Evolutionary conservation across 2,113 vertebrate species (phyloP).

Genomic region (Daboia siamensis): DNA sequence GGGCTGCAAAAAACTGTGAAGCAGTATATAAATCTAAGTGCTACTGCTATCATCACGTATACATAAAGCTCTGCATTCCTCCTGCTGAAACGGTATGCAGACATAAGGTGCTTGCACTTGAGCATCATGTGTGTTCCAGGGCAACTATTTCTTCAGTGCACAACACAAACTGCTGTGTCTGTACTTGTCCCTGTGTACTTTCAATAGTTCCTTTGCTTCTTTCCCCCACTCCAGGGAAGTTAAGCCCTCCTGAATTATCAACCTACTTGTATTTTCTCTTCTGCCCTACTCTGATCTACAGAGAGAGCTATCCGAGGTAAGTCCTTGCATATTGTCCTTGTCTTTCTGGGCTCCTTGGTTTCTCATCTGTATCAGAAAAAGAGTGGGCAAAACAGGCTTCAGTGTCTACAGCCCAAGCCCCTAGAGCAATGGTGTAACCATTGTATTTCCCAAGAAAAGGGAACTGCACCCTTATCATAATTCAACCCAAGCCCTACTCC

Average conservation of each 20-base stretch:
- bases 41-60: neutral
- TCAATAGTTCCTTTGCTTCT: neutral
- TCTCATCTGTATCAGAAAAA: neutral
- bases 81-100: neutral
- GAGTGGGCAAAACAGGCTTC: neutral
- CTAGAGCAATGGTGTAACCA: neutral
- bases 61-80: neutral
- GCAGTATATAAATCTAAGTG: no score
- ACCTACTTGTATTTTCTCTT: constrained; percentile 88
- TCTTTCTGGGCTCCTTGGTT: neutral
- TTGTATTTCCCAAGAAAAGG: neutral
- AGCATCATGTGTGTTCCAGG: neutral
- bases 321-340: no score
- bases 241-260: constrained; percentile 69
- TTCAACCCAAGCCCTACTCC: neutral
- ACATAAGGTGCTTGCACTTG: no score
- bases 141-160: neutral
- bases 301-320: constrained; percentile 82
- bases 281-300: constrained; percentile 85
- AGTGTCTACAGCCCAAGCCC: no score
- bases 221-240: constrained; percentile 59
- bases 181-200: neutral
- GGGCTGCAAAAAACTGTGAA: no score
- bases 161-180: neutral
- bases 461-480: neutral